phyloP scores from a whole-genome alignment of 2,888 invertebrate genomes.

The Cryptocephalus primarius region DNA sequence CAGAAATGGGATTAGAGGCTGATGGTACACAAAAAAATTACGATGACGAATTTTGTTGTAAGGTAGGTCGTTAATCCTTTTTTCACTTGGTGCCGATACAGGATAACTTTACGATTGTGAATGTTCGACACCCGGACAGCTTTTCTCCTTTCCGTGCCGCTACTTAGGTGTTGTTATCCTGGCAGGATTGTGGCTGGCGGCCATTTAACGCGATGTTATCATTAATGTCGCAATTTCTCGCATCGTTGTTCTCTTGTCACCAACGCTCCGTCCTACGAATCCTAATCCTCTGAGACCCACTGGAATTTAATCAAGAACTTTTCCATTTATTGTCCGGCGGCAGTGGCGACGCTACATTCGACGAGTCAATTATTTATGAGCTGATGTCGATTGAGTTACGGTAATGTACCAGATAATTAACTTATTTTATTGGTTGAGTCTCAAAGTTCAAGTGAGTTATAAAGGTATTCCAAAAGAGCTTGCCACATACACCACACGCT shows the following conservation, averaged over 20 bases:
- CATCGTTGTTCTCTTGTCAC: constrained; percentile 35
- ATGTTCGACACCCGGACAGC: no score
- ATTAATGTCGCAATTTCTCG: constrained; percentile 39
- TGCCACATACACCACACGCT: no score
- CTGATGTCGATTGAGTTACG: no score
- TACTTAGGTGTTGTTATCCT: constrained; percentile 11
- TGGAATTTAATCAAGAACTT: constrained; percentile 28
- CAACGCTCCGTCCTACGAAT: neutral
- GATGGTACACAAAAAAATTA: neutral
- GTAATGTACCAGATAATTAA: no score
- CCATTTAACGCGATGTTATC: constrained; percentile 39
- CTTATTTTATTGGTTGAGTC: no score
- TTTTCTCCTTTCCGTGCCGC: neutral
- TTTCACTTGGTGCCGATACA: constrained; percentile 17
- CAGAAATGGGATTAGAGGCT: neutral
- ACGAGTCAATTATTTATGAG: no score
- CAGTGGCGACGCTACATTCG: neutral
- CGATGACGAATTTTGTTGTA: neutral
- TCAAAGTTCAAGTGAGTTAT: no score
- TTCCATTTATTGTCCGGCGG: constrained; percentile 4
- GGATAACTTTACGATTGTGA: no score
- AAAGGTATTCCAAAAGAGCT: no score
- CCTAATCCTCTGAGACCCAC: constrained; percentile 20
- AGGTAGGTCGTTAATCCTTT: constrained; percentile 30
- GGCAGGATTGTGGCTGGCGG: constrained; percentile 34